These are phyloP conservation scores for Nannobrachium achirus DNA, from an alignment of 2,113 vertebrate genomes.

Conservation along the genomic window DNA sequence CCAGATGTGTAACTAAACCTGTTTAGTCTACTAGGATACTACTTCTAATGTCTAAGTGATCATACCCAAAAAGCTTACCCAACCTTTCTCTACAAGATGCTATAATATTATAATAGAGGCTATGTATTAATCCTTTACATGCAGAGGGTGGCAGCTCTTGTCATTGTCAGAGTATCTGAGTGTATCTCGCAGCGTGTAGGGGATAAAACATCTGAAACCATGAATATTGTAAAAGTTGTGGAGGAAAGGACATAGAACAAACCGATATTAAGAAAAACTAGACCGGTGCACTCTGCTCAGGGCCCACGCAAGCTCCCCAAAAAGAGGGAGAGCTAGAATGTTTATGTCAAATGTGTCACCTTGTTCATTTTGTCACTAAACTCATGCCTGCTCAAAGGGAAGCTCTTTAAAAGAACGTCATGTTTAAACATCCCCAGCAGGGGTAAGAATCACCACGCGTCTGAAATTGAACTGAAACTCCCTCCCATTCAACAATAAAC, in stretches of 20 bases:
- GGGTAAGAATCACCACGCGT: too few species aligned
- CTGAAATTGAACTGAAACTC: not conserved
- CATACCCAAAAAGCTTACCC: not conserved
- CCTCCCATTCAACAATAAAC: not conserved
- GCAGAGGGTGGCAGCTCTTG: not conserved
- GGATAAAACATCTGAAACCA: constrained; percentile 19
- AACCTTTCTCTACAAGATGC: not conserved
- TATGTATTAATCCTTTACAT: not conserved
- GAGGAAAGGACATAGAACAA: not conserved
- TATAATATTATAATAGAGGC: not conserved
- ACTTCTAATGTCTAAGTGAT: too few species aligned
- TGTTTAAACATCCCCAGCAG: too few species aligned
- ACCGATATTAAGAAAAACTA: not conserved
- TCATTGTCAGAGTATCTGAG: not conserved
- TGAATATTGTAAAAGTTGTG: constrained; percentile 32
- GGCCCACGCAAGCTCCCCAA: too few species aligned
- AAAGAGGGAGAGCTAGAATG: too few species aligned
- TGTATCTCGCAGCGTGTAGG: not conserved
- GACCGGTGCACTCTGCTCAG: too few species aligned
- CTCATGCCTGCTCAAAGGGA: too few species aligned
- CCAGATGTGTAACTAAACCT: too few species aligned
- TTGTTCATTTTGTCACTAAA: too few species aligned
- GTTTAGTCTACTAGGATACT: too few species aligned
- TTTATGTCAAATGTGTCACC: too few species aligned
- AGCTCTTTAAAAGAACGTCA: too few species aligned